Base-by-base conservation (phyloP, 2,888 invertebrate species). In the Amblyteles armatorius region DNA sequence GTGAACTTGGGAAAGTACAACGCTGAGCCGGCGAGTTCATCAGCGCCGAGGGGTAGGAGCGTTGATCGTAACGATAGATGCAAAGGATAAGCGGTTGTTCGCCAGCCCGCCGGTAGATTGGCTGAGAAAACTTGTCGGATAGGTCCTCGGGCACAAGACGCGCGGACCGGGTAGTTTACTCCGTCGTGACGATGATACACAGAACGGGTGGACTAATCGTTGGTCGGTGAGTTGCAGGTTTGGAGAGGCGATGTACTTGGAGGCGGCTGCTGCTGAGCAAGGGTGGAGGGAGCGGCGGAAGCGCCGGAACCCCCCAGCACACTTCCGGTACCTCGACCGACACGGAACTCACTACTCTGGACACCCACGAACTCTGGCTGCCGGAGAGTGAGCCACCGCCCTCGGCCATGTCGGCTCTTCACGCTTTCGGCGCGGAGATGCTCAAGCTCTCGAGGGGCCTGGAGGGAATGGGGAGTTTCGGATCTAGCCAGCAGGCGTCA, bases 351-450 rank as follows among this genome's bases (percentile, higher is more conserved):
- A 97, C 97, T 60, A 97, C 97, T 0, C 95, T 98, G 87, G 97
- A 97, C 92, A 97, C 97, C 16, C 97, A 97, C 92, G 97, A 98
- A 87, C 95, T 98, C 3, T 98, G 97, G 97, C 95, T 97, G 55
- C 96, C 96, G 84, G 95, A 95, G 88, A 94, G 95, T 93, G 97
- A 97, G 92, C 97, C 97, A 55, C 96, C 97, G 85, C 97, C 97
- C 40, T 97, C 97, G 89, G 97, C 97, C 87, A 97, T 97, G 96
- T 96, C 97, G 44, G 97, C 98, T 82, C 95, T 98, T 91, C 97
- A 97, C 93, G 97, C 97, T 92, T 97, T 97, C 93, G 97, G 97
- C 78, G 97, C 97, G 52, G 97, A 97, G 95, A 97, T 97, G 97
- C 95, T 98, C 90, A 97, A 97, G 91, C 95, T 98, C 44, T 97